Evolutionary conservation across 2,888 invertebrate species (phyloP), one percentile per base, ranked within the genome.

Genomic region (Dendrolimus houi): DNA sequence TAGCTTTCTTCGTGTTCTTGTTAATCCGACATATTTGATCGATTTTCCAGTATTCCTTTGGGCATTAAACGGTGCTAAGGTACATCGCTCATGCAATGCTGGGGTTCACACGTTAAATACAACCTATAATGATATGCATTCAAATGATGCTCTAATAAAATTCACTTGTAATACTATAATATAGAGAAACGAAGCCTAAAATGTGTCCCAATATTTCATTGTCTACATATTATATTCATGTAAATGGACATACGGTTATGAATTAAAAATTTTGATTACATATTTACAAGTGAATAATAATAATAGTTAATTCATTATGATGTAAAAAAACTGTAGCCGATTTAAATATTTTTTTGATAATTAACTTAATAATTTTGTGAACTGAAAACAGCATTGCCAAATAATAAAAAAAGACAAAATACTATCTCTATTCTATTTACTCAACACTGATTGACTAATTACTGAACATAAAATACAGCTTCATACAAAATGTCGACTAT

Each of bases 31-130:
- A 60, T 59, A 56, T 59, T 57, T 58, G 41, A 60, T 58, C 55
- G 7, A 54, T 54, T 54, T 54, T 54, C 12, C 12, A 47, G 47
- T 47, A 47, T 7, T 47, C 47, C 9, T 47, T 47, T 47, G 47
- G 63, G 69, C 63, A 66, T 63, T 67, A 67, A 68, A 58, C 54
- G 58, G 68, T 73, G 71, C 67, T 70, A 66, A 70, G 63, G 68
- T 63, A 58, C 55, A 61, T 61, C 62, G 68, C 71, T 70, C 85
- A 85, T 86, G 86, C 86, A 78, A 71, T 77, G 77, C 76, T 65
- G 64, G 69, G 79, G 83, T 74, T 69, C 81, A 82, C 81, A 75
- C 80, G 58, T 64, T 65, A 54, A 14, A 29, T 13, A 53, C 55
- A 41, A 52, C 41, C 47, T 47, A 47, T 47, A 9, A 47, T 47